Evolutionary conservation across 2,797 vertebrate genomes (phyloP).

Genomic region (Megalops cyprinoides): DNA sequence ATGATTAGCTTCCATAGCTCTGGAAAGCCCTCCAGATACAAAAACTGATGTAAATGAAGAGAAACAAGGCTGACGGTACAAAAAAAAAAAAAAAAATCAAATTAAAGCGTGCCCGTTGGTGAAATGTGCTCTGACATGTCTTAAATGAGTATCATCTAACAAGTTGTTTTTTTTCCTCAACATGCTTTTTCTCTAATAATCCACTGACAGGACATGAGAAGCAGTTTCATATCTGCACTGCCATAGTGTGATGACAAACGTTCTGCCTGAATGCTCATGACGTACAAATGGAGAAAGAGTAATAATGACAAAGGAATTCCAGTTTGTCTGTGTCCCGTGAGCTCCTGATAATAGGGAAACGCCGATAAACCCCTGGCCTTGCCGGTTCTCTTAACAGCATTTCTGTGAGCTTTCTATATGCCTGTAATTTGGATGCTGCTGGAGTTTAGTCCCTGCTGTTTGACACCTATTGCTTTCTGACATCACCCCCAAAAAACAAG

Average conservation of each 20-base stretch:
- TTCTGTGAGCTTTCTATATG: too few relatives aligned
- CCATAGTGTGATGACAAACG: neutral
- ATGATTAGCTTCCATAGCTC: slow-evolving; percentile 12
- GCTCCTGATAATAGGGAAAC: neutral
- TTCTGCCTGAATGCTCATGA: neutral
- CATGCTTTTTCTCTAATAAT: neutral
- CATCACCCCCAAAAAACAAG: neutral
- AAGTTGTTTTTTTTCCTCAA: too few relatives aligned
- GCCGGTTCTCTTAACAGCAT: neutral
- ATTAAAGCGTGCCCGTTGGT: neutral
- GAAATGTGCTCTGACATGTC: neutral
- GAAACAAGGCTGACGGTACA: neutral
- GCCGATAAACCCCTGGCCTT: neutral
- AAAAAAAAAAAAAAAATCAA: neutral
- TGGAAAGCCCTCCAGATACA: slow-evolving; percentile 8
- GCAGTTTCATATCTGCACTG: neutral
- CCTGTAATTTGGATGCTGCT: neutral
- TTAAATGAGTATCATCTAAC: slow-evolving; percentile 6
- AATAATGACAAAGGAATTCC: too few relatives aligned
- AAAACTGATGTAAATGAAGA: slow-evolving; percentile 14
- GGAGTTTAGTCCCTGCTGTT: neutral
- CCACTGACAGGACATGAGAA: neutral
- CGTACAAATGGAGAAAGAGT: neutral
- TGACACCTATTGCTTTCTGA: neutral
- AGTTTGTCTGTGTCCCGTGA: neutral